Conservation (phyloP, 1,140 invertebrate species). For the Mesaphorura yosii region DNA sequence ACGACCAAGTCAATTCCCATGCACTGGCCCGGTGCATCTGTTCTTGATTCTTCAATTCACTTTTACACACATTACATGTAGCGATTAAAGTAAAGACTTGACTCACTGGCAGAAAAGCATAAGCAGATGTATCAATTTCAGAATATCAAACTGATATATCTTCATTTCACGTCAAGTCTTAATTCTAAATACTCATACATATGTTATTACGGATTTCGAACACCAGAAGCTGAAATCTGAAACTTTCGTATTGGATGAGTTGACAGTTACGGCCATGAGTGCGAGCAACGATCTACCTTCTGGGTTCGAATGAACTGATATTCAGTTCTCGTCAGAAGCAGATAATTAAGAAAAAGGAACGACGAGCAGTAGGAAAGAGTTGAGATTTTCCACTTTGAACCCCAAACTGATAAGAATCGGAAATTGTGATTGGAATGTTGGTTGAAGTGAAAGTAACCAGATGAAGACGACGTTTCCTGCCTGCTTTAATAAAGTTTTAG, state of each 20-base stretch:
- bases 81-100: background rate
- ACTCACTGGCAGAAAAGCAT: too few relatives aligned
- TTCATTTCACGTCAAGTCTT: background rate
- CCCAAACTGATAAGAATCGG: slow-evolving; percentile 24
- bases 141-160: too few relatives aligned
- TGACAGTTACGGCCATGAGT: background rate
- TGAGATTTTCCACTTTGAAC: background rate
- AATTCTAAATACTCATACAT: background rate
- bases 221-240: too few relatives aligned
- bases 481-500: background rate
- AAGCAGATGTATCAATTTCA: too few relatives aligned
- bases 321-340: too few relatives aligned
- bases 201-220: background rate
- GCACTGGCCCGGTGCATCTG: background rate
- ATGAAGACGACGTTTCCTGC: slow-evolving; percentile 5
- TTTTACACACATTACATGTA: background rate
- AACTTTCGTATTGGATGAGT: background rate
- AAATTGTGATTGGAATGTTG: slow-evolving; percentile 24
- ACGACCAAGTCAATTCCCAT: slow-evolving; percentile 19
- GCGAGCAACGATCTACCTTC: too few relatives aligned
- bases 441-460: slow-evolving; percentile 23
- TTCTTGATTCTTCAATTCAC: background rate
- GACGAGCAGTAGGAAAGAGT: background rate
- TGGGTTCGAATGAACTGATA: too few relatives aligned
- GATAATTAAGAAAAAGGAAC: background rate